Conservation (phyloP, 2,113 vertebrate species). For the Eudorcas thomsonii region DNA sequence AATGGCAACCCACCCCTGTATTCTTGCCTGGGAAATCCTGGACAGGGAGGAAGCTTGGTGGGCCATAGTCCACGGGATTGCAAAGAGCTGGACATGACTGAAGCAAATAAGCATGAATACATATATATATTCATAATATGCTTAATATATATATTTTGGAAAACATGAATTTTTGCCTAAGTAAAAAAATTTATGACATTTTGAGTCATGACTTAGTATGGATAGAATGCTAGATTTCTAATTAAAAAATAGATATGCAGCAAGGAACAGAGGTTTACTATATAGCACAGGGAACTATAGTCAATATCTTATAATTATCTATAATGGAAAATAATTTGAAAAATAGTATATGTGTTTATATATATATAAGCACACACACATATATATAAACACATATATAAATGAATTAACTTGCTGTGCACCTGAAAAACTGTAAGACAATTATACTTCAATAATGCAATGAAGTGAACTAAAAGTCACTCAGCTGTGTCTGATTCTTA, state of each 20-base stretch:
- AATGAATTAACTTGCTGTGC: neutral
- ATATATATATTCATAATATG: neutral
- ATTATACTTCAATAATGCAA: neutral
- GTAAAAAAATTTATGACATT: neutral
- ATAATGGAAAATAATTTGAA: neutral
- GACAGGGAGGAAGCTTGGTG: neutral
- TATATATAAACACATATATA: neutral
- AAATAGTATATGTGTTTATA: neutral
- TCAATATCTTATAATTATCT: neutral
- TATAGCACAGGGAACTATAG: neutral
- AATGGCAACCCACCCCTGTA: neutral
- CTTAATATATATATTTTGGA: neutral
- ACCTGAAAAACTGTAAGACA: neutral
- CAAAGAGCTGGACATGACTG: neutral
- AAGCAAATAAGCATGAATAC: neutral
- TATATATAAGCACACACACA: too few species aligned
- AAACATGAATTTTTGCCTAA: neutral
- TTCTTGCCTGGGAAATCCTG: neutral
- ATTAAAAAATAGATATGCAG: neutral
- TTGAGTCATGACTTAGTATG: neutral
- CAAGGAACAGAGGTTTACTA: neutral
- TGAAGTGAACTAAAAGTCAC: too few species aligned
- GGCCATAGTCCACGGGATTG: rapidly evolving
- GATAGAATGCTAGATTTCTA: neutral
- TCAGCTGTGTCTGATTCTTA: too few species aligned